Conservation (phyloP, 2,113 vertebrate genomes). For the Phrynocephalus versicolor region DNA sequence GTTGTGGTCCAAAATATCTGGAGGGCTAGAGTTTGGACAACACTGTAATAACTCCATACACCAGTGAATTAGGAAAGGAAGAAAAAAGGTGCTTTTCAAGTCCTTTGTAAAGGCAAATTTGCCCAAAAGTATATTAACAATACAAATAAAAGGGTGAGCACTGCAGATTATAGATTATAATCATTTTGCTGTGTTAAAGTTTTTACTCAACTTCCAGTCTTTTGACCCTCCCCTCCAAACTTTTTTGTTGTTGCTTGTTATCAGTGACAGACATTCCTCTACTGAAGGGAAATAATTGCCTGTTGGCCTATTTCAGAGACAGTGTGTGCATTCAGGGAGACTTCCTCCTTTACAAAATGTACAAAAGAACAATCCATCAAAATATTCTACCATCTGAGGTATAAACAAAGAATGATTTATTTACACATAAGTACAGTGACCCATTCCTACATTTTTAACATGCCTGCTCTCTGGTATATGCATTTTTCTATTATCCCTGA, state of each 20-base stretch:
- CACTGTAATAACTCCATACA: too few species aligned
- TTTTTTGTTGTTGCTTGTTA: background rate
- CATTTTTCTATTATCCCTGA: background rate
- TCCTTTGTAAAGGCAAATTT: background rate
- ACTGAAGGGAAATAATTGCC: background rate
- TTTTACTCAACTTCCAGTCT: background rate
- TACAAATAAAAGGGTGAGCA: background rate
- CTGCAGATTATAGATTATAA: background rate
- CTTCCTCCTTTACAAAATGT: background rate
- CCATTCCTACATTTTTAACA: background rate
- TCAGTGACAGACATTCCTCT: background rate
- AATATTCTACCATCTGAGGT: background rate
- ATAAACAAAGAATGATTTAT: background rate
- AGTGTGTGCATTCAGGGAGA: background rate
- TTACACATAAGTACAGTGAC: background rate
- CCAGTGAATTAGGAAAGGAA: too few species aligned
- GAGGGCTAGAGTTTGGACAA: too few species aligned
- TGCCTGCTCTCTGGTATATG: background rate
- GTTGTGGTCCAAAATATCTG: too few species aligned
- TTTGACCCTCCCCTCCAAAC: background rate
- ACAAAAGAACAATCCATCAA: background rate
- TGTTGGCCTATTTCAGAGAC: background rate
- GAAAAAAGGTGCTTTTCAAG: background rate
- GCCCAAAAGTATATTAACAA: background rate
- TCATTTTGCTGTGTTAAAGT: background rate